A percentile compares a stretch with the other conserved stretches of the same genome.
phyloP scores from a whole-genome alignment of 2,113 vertebrate genomes.

The Sprattus sprattus region DNA sequence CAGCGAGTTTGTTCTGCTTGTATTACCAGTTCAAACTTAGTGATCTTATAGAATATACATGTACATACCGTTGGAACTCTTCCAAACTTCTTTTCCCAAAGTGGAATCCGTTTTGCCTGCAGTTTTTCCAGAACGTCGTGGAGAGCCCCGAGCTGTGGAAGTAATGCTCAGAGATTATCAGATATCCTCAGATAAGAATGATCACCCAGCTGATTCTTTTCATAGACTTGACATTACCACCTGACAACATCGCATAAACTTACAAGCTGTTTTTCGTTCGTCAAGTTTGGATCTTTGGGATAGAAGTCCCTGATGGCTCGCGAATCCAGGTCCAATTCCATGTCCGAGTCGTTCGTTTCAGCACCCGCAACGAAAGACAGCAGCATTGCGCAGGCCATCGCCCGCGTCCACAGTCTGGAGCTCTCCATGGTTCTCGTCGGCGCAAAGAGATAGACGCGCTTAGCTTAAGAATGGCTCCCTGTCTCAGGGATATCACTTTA shows the following conservation, averaged over 20 bases:
- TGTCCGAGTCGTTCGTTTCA: conserved; percentile 56
- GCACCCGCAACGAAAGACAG: conserved; percentile 56
- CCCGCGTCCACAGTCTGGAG: conserved; percentile 61
- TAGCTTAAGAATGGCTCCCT: conserved; percentile 30
- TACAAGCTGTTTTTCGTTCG: conserved; percentile 79
- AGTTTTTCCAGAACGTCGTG: conserved; percentile 77
- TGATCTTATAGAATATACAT: neutral
- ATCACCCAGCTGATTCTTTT: neutral
- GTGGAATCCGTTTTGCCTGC: conserved; percentile 70
- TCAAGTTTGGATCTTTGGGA: conserved; percentile 73
- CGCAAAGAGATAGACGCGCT: conserved; percentile 6
- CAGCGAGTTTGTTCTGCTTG: too few species aligned
- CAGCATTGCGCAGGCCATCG: conserved; percentile 66
- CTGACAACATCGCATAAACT: conserved; percentile 40
- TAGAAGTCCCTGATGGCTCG: conserved; percentile 77
- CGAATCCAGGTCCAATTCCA: conserved; percentile 68
- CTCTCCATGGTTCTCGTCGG: conserved; percentile 67
- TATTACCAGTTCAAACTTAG: neutral
- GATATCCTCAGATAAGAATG: neutral
- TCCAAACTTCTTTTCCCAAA: conserved; percentile 77
- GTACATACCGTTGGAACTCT: conserved; percentile 75
- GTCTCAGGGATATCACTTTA: conserved; percentile 34
- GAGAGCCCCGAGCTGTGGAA: conserved; percentile 71
- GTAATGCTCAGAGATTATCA: conserved; percentile 14
- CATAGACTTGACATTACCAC: neutral